A percentile compares a stretch with the other conserved stretches of the same genome.
phyloP scores from a whole-genome alignment of 2,113 vertebrate species.

The Willisornis vidua region DNA sequence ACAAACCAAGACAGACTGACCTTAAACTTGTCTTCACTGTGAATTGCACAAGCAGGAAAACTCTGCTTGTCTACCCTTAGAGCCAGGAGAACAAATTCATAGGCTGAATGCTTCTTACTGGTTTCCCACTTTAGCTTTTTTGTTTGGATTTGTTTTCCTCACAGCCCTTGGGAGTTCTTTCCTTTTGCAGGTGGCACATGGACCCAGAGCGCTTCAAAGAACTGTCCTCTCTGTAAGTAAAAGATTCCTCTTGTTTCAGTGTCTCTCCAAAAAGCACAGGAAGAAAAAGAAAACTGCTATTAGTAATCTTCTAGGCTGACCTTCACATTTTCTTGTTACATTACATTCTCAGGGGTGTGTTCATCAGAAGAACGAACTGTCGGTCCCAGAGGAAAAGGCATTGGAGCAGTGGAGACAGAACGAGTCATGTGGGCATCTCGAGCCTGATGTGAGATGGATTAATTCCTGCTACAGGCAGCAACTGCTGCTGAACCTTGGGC shows the following conservation, averaged over 20 bases:
- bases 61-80: neutral
- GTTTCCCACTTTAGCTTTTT: neutral
- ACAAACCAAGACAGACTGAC: neutral
- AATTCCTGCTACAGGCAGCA: constrained; percentile 7
- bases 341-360: constrained; percentile 12
- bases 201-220: neutral
- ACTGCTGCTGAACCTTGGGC: neutral
- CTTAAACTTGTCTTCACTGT: constrained; percentile 2
- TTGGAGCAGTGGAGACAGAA: neutral
- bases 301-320: constrained; percentile 11
- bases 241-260: neutral
- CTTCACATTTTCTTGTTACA: constrained; percentile 24
- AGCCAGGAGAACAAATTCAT: neutral
- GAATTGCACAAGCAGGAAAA: neutral
- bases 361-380: neutral
- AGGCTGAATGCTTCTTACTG: neutral
- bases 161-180: neutral
- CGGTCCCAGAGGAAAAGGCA: neutral
- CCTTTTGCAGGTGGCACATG: neutral
- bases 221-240: neutral
- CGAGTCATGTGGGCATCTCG: constrained; percentile 3
- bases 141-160: neutral
- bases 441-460: constrained; percentile 1
- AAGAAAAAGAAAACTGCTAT: neutral
- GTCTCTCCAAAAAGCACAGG: neutral